Percentiles rank a stretch among this genome's conserved stretches.
Conservation (phyloP, 2,888 invertebrate genomes). For the Corbicula japonica region DNA sequence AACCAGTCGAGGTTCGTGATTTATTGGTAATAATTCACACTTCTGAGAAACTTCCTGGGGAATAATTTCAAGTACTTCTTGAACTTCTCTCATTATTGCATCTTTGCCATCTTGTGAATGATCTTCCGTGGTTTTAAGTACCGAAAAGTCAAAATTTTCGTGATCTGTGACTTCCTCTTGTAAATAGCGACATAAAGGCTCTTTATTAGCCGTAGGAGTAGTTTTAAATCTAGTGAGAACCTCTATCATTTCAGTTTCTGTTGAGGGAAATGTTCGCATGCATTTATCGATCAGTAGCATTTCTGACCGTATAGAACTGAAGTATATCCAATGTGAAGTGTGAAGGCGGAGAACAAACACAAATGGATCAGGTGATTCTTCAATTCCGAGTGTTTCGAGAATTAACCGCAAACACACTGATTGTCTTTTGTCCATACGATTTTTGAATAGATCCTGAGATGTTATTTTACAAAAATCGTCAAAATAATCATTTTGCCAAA, state of each 20-base stretch:
- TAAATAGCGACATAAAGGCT: too few relatives aligned
- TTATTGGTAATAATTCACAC: too few relatives aligned
- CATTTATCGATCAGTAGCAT: slow-evolving; percentile 17
- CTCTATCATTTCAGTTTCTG: not conserved
- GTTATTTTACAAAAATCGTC: slow-evolving; percentile 47
- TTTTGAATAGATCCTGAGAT: not conserved
- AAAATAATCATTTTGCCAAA: slow-evolving; percentile 39
- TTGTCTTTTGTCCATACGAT: not conserved
- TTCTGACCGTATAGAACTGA: slow-evolving; percentile 4
- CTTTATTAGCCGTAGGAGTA: too few relatives aligned
- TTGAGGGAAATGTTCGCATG: not conserved
- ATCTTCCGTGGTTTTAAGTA: too few relatives aligned
- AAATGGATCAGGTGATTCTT: slow-evolving; percentile 9
- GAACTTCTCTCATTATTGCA: too few relatives aligned
- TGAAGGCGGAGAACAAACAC: slow-evolving; percentile 18
- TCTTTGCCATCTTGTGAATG: too few relatives aligned
- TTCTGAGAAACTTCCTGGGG: too few relatives aligned
- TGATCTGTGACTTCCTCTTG: too few relatives aligned
- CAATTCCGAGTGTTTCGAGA: not conserved
- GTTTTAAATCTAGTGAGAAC: too few relatives aligned
- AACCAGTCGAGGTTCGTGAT: too few relatives aligned
- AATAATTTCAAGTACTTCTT: too few relatives aligned
- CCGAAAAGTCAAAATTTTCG: too few relatives aligned
- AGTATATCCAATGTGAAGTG: slow-evolving; percentile 14
- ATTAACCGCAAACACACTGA: not conserved